phyloP scores from a whole-genome alignment of 2,888 invertebrate genomes.

The Ophonus ardosiacus region DNA sequence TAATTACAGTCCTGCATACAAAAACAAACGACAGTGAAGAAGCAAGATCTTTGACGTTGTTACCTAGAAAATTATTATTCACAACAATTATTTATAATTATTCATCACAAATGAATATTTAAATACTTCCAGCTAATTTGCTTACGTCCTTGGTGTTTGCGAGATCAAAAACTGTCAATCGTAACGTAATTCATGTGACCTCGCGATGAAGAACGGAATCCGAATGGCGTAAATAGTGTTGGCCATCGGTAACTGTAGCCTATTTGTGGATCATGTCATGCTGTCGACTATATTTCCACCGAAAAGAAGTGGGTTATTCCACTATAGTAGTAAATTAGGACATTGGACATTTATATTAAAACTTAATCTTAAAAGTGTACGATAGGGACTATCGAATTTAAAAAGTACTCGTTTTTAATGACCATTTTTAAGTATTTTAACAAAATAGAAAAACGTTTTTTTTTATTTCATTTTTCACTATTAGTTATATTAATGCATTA shows the following conservation, averaged over 20 bases:
- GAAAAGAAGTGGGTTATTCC: no score
- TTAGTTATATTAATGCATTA: no score
- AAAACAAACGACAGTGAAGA: constrained; percentile 43
- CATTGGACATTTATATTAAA: no score
- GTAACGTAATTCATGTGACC: constrained; percentile 53
- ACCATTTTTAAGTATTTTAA: no score
- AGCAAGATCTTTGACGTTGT: constrained; percentile 37
- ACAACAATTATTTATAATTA: constrained; percentile 61
- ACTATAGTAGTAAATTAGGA: no score
- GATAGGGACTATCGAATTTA: no score
- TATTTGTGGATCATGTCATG: no score
- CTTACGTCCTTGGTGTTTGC: constrained; percentile 56
- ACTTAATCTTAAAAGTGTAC: no score
- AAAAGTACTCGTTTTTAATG: no score
- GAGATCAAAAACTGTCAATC: constrained; percentile 59
- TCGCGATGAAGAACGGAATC: constrained; percentile 30
- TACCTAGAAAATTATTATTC: constrained; percentile 57
- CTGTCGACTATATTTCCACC: no score
- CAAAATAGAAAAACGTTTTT: no score
- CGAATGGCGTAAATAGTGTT: constrained; percentile 39
- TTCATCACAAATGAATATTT: constrained; percentile 62
- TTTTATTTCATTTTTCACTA: no score
- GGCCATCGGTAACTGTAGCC: background rate
- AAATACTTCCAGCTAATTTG: constrained; percentile 62
- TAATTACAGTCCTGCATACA: constrained; percentile 24